A percentile compares a stretch with the other conserved stretches of the same genome.
Evolutionary conservation across 2,888 invertebrate genomes (phyloP).

Genomic region (Neocrepidodera transversa): DNA sequence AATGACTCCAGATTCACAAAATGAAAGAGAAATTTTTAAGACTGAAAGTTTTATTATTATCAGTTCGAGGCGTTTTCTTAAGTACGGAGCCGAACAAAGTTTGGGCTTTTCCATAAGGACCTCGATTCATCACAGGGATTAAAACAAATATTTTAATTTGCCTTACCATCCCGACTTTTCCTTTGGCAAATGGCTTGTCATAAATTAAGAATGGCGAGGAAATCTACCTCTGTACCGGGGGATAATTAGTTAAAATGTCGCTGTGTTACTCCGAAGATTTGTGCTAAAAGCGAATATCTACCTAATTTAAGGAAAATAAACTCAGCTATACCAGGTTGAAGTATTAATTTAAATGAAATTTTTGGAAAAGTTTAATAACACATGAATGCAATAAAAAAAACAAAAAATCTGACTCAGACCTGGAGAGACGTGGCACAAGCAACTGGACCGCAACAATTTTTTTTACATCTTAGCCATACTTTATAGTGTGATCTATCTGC

Average conservation of each 20-base stretch:
- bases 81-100: constrained; percentile 13
- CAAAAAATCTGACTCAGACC: too few species aligned
- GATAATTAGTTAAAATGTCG: constrained; percentile 32
- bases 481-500: too few species aligned
- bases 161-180: constrained; percentile 21
- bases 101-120: background rate
- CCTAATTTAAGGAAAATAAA: too few species aligned
- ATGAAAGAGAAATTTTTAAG: constrained; percentile 8
- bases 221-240: constrained; percentile 30
- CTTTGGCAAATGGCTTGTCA: constrained; percentile 22
- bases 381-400: too few species aligned
- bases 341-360: too few species aligned
- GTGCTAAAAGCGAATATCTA: too few species aligned
- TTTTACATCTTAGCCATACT: too few species aligned
- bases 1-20: background rate
- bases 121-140: constrained; percentile 24
- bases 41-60: constrained; percentile 10
- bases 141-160: constrained; percentile 32
- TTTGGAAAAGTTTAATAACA: too few species aligned
- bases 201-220: constrained; percentile 23
- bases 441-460: too few species aligned
- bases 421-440: too few species aligned
- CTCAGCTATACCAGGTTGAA: too few species aligned
- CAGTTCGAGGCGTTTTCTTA: constrained; percentile 5
- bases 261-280: too few species aligned